Evolutionary conservation across 2,113 vertebrate genomes (phyloP), one percentile per base, ranked within the genome.

Genomic region (Puntigrus tetrazona): DNA sequence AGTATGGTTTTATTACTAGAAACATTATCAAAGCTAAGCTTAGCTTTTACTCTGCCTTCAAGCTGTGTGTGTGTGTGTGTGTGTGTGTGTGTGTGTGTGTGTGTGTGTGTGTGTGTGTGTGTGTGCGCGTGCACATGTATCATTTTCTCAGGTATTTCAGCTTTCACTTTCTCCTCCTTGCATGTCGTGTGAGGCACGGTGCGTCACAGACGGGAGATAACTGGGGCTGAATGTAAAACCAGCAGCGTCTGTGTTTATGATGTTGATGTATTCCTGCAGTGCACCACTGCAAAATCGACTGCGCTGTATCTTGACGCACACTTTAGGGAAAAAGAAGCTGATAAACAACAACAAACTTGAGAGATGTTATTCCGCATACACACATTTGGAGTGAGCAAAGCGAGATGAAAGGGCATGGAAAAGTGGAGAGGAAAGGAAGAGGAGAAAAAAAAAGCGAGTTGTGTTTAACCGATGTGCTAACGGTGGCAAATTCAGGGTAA

Each of bases 281-380:
- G 63, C n/a, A 84, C 79, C 88, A 79, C 85, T 82, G 88, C 38
- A 41, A 84, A 70, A 83, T n/a, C 22, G 5, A 38, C 82, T 65
- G 72, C 5, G 78, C 72, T 72, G 59, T 43, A 69, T 78, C 74
- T 77, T 52, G 34, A 65, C 69, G 67, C 67, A 47, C 38, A 79
- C 45, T 43, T 88, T 74, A 78, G 69, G 45, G 75, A 78, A 85
- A 83, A 78, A 10, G 18, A 18, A 69, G 45, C 45, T 61, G 72
- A 82, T 82, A 78, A 88, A 88, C 77, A 87, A 78, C 73, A 85
- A 61, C 85, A 85, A 85, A 81, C 87, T 57, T 50, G 41, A 88
- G 75, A 85, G 59, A 84, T 27, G 25, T 38, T 80, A 34, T 76
- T 47, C 45, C 31, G 10, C 57, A 31, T 14, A 25, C 52, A 75